These are phyloP conservation scores for Corythaeola cristata DNA, from an alignment of 2,113 vertebrate species.

Conservation along the genomic window DNA sequence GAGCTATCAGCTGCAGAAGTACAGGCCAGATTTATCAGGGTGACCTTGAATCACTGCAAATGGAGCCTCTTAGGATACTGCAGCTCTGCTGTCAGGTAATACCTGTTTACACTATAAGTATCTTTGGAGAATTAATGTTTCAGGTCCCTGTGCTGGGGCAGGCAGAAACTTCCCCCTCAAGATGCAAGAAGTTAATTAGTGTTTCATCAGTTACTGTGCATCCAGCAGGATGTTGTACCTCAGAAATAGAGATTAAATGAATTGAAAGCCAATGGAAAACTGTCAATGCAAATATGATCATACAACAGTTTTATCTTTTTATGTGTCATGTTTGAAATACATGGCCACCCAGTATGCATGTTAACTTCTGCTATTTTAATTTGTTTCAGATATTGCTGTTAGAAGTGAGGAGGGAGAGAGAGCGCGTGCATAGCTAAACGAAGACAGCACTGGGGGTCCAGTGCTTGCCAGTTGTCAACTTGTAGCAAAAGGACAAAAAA, in stretches of 20 bases:
- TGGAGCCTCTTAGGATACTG: slow-evolving; percentile 65
- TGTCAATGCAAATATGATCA: background rate
- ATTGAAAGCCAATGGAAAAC: background rate
- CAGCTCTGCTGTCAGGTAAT: slow-evolving; percentile 66
- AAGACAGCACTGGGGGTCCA: background rate
- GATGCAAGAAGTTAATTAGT: slow-evolving; percentile 35
- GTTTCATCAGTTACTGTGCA: slow-evolving; percentile 7
- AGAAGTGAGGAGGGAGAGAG: background rate
- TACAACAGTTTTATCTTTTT: background rate
- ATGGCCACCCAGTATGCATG: background rate
- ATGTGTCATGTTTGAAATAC: background rate
- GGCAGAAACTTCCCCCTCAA: background rate
- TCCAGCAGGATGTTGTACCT: background rate
- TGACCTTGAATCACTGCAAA: slow-evolving; percentile 70
- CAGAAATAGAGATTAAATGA: slow-evolving; percentile 17
- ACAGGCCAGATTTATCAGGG: slow-evolving; percentile 62
- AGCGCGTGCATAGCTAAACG: background rate
- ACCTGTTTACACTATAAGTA: slow-evolving; percentile 65
- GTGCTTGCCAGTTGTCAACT: background rate
- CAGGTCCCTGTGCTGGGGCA: background rate
- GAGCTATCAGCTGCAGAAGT: slow-evolving; percentile 53
- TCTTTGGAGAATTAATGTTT: slow-evolving; percentile 53
- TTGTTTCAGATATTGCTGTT: background rate
- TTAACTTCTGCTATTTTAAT: background rate
- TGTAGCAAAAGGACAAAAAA: background rate